These are phyloP conservation scores for Acleris cristana DNA, from an alignment of 2,888 invertebrate species.

Conservation along the genomic window DNA sequence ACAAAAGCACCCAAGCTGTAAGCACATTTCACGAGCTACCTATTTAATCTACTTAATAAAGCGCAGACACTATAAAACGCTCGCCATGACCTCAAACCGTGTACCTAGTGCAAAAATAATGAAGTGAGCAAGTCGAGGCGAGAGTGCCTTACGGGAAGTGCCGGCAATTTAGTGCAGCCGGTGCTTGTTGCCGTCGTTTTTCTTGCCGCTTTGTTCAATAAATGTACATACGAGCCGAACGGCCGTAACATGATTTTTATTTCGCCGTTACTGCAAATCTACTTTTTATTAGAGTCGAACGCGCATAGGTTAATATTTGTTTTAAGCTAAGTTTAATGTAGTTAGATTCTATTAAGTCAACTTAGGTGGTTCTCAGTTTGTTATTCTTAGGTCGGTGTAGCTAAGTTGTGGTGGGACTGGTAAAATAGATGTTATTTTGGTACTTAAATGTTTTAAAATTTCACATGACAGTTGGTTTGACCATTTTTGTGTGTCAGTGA, in stretches of 20 bases:
- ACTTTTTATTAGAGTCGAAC: slow-evolving; percentile 11
- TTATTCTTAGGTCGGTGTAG: too few species aligned
- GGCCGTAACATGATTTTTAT: slow-evolving; percentile 62
- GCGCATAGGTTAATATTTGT: not conserved
- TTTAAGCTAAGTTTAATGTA: too few species aligned
- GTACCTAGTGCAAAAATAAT: slow-evolving; percentile 38
- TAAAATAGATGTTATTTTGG: too few species aligned
- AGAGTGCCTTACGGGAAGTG: slow-evolving; percentile 48
- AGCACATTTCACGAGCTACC: slow-evolving; percentile 7
- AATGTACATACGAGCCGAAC: slow-evolving; percentile 63
- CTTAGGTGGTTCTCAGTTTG: too few species aligned
- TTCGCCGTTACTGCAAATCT: slow-evolving; percentile 51
- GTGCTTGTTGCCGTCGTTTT: slow-evolving; percentile 74
- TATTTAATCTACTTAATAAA: slow-evolving; percentile 22
- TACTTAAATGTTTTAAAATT: too few species aligned
- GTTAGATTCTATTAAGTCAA: too few species aligned
- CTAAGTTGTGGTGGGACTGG: too few species aligned
- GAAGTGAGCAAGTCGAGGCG: slow-evolving; percentile 37
- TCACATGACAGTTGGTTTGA: too few species aligned
- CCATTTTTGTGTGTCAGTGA: too few species aligned
- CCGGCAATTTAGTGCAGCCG: slow-evolving; percentile 77
- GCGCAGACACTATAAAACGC: slow-evolving; percentile 13
- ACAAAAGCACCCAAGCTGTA: not conserved
- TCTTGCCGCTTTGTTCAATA: slow-evolving; percentile 74
- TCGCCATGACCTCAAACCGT: slow-evolving; percentile 16